These are phyloP conservation scores for Bombus pyrosoma DNA, from an alignment of 1,140 invertebrate genomes.

Conservation along the genomic window DNA sequence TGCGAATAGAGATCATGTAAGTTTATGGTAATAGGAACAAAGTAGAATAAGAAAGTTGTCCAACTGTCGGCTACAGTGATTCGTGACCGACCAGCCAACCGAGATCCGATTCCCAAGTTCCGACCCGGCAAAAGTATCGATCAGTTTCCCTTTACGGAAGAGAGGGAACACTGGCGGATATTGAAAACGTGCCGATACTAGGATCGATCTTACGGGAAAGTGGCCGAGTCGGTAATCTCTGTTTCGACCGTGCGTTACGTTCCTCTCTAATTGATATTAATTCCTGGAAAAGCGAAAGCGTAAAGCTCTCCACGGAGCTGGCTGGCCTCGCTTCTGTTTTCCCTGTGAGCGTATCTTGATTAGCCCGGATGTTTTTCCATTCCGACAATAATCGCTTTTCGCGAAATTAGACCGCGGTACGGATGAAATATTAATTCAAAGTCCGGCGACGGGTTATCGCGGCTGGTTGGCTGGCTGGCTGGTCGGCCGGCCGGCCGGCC, in stretches of 20 bases:
- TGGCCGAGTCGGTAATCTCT: background rate
- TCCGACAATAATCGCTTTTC: slow-evolving; percentile 25
- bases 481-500: background rate
- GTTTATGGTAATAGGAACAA: background rate
- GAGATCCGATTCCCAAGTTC: background rate
- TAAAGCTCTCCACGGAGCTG: background rate
- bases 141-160: background rate
- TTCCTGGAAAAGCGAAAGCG: background rate
- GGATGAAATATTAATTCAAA: slow-evolving; percentile 43
- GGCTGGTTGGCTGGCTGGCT: background rate
- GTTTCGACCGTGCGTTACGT: background rate
- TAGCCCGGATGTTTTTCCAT: slow-evolving; percentile 30
- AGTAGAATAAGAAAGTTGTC: background rate
- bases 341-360: background rate
- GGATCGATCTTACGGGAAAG: background rate
- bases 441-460: slow-evolving; percentile 29
- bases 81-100: background rate
- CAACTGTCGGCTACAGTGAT: background rate
- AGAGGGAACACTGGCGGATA: background rate
- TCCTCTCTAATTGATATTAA: slow-evolving; percentile 7
- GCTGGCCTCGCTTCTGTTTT: background rate
- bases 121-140: background rate
- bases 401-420: slow-evolving; percentile 34
- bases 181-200: background rate
- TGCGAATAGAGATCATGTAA: background rate